Percentiles rank a stretch among this genome's conserved stretches.
Evolutionary conservation across 1,140 invertebrate species (phyloP).

Genomic region (Muscidifurax raptorellus): DNA sequence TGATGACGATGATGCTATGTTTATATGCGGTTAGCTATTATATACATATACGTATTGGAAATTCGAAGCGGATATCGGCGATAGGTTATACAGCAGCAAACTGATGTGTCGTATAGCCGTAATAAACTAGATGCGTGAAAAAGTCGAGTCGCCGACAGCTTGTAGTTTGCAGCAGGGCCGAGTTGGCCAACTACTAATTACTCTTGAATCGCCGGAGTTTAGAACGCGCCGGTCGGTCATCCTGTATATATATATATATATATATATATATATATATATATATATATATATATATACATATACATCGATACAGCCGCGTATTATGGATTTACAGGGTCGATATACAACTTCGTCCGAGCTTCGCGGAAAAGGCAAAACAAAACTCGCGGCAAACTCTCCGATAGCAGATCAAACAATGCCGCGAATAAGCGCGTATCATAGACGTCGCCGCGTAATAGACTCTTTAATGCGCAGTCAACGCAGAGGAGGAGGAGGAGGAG

Average conservation of each 20-base stretch:
- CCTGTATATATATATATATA: too few relatives aligned
- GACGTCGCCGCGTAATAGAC: conserved; percentile 19
- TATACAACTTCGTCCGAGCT: not conserved
- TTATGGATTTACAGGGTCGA: not conserved
- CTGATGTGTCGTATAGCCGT: not conserved
- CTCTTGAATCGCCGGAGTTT: conserved; percentile 12
- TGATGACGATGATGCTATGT: too few relatives aligned
- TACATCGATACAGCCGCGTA: too few relatives aligned
- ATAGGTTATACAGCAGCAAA: not conserved
- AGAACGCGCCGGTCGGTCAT: not conserved
- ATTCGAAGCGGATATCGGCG: not conserved
- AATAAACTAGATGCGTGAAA: not conserved
- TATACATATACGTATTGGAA: not conserved
- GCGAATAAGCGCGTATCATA: not conserved
- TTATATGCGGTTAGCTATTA: too few relatives aligned
- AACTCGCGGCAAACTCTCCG: not conserved
- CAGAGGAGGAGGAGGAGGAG: not conserved
- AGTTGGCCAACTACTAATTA: conserved; percentile 27
- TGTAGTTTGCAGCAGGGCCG: not conserved
- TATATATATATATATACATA: too few relatives aligned
- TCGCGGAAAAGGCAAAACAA: not conserved
- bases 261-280: too few relatives aligned
- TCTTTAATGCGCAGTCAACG: conserved; percentile 40
- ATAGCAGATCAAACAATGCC: conserved; percentile 7
- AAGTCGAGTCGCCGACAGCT: not conserved